A percentile compares a stretch with the other conserved stretches of the same genome.
Conservation (phyloP, 2,888 invertebrate species). For the Apodemia zela region DNA sequence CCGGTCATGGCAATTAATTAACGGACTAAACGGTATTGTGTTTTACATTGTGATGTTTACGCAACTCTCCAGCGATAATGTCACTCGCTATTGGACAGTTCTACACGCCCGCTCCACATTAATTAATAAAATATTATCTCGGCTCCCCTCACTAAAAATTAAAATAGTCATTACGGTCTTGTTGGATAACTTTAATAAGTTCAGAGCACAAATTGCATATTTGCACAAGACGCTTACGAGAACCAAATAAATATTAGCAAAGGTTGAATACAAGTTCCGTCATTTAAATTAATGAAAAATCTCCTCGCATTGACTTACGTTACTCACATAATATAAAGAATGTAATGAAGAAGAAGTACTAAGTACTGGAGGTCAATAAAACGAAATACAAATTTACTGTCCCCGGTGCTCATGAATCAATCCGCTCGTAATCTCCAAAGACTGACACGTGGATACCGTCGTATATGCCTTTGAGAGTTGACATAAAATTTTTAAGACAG, state of each 20-base stretch:
- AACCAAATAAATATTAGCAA: conserved; percentile 21
- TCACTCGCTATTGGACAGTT: conserved; percentile 63
- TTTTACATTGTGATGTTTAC: conserved; percentile 77
- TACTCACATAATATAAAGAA: conserved; percentile 21
- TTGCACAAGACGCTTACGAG: conserved; percentile 54
- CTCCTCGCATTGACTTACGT: neutral
- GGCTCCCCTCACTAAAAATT: conserved; percentile 69
- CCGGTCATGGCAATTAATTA: conserved; percentile 75
- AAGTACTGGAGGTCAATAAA: conserved; percentile 46
- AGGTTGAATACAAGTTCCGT: conserved; percentile 11
- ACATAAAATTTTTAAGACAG: conserved; percentile 28
- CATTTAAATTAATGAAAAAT: conserved; percentile 7
- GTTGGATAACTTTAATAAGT: conserved; percentile 43
- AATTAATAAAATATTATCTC: conserved; percentile 73
- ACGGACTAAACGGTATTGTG: conserved; percentile 76
- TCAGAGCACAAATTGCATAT: conserved; percentile 69
- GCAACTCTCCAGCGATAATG: conserved; percentile 73
- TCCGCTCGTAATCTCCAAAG: conserved; percentile 45
- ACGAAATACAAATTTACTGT: conserved; percentile 48
- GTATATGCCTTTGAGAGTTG: conserved; percentile 19
- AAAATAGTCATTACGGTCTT: conserved; percentile 68
- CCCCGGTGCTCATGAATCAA: conserved; percentile 53
- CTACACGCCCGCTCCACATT: conserved; percentile 57
- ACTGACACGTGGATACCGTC: conserved; percentile 32
- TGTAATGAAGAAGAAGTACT: conserved; percentile 24